Evolutionary conservation across 1,140 invertebrate genomes (phyloP).

Genomic region (Zaprionus taronus): DNA sequence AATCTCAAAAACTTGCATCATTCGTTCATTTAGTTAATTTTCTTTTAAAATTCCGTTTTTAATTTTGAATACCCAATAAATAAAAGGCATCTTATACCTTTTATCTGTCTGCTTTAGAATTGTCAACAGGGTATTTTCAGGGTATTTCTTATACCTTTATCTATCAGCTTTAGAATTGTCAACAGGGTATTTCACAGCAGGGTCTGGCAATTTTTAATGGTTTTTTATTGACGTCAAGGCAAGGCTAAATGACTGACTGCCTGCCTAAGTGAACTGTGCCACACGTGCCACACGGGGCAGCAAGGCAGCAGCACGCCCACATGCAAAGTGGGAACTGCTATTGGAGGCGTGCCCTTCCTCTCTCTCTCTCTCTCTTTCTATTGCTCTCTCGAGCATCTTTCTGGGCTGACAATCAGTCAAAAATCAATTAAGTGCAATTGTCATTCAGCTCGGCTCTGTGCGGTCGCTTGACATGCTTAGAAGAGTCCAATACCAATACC

Average conservation of each 20-base stretch:
- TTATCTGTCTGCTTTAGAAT: neutral
- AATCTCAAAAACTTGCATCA: no score
- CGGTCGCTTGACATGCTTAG: slow-evolving; percentile 39
- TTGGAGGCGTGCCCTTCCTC: neutral
- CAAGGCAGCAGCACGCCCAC: neutral
- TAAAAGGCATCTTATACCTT: no score
- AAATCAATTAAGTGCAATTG: slow-evolving; percentile 56
- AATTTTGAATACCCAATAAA: no score
- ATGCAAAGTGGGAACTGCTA: neutral
- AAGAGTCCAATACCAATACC: slow-evolving; percentile 1
- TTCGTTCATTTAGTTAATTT: no score
- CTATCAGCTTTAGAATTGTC: neutral
- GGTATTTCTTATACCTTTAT: no score
- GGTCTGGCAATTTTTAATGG: neutral
- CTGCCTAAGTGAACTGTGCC: slow-evolving; percentile 20
- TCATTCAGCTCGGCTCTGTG: slow-evolving; percentile 26
- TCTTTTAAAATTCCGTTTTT: no score
- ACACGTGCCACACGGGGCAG: slow-evolving; percentile 1
- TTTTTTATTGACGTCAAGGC: slow-evolving; percentile 7
- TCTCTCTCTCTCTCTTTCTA: neutral
- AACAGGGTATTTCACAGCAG: neutral
- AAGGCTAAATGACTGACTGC: neutral
- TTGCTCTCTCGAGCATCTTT: neutral
- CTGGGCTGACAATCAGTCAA: slow-evolving; percentile 47
- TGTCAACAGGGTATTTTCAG: neutral